Evolutionary conservation across 1,140 invertebrate genomes (phyloP).

Genomic region (Macrocentrus cingulum): DNA sequence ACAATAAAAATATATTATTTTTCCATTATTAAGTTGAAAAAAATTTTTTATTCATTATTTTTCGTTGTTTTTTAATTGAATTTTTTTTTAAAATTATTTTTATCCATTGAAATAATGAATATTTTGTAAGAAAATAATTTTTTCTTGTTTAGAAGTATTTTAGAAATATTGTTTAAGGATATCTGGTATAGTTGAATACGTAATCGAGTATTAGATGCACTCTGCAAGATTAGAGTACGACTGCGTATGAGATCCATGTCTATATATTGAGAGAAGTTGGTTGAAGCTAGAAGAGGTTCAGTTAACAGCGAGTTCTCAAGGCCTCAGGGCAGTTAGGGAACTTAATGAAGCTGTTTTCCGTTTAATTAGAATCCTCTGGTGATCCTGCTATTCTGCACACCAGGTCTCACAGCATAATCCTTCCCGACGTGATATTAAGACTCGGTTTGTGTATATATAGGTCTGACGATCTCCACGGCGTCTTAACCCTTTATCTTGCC

Average conservation of each 20-base stretch:
- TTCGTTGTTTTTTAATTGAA: too few species aligned
- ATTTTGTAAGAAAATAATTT: too few species aligned
- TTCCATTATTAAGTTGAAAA: too few species aligned
- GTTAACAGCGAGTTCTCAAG: constrained; percentile 27
- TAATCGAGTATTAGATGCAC: background rate
- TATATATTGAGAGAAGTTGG: background rate
- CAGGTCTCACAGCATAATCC: constrained; percentile 38
- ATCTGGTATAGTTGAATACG: too few species aligned
- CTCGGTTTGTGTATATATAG: constrained; percentile 29
- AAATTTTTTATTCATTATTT: too few species aligned
- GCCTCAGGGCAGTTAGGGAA: constrained; percentile 42
- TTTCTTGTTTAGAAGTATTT: too few species aligned
- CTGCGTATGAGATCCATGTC: too few species aligned
- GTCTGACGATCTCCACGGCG: constrained; percentile 8
- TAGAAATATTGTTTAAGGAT: too few species aligned
- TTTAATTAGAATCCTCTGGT: constrained; percentile 50
- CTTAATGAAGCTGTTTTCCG: constrained; percentile 51
- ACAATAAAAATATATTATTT: too few species aligned
- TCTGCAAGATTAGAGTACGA: background rate
- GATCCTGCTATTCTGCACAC: constrained; percentile 44
- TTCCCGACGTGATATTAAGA: constrained; percentile 44
- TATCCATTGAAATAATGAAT: too few species aligned
- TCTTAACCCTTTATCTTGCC: constrained; percentile 14
- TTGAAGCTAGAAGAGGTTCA: background rate
- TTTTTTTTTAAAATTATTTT: too few species aligned